These are phyloP conservation scores for Hydrochoerus hydrochaeris DNA, from an alignment of 2,113 vertebrate genomes.

Conservation along the genomic window DNA sequence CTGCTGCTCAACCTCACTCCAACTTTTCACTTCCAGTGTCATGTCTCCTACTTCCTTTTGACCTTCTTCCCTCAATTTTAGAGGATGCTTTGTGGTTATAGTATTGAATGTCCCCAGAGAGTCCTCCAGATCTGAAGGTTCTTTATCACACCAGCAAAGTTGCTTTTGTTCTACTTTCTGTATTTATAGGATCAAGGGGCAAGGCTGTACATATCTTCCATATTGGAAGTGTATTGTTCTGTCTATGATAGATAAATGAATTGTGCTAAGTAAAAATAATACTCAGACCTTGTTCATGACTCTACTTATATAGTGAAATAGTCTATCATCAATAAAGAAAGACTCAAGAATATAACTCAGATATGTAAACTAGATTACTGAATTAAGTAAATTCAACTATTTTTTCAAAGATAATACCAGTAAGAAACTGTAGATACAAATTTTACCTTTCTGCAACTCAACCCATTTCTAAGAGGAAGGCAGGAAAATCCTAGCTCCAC, in stretches of 20 bases:
- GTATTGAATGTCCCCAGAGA: neutral
- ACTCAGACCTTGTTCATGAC: neutral
- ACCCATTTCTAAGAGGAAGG: neutral
- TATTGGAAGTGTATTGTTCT: neutral
- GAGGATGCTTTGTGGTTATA: neutral
- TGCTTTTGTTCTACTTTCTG: neutral
- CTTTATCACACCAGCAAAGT: neutral
- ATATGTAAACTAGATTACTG: neutral
- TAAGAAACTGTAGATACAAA: neutral
- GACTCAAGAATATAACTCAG: neutral
- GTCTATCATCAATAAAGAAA: neutral
- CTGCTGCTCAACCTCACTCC: neutral
- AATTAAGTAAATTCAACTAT: neutral
- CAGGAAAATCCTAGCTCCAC: neutral
- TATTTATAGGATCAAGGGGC: neutral
- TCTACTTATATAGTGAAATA: neutral
- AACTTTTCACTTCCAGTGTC: neutral
- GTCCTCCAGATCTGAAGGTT: neutral
- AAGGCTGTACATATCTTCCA: neutral
- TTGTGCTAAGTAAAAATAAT: neutral
- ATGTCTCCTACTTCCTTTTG: neutral
- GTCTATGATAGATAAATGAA: neutral
- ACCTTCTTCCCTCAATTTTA: neutral
- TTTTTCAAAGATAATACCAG: neutral
- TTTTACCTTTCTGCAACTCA: neutral